These are phyloP conservation scores for Plemyria rubiginata DNA, from an alignment of 2,888 invertebrate species.

Conservation along the genomic window DNA sequence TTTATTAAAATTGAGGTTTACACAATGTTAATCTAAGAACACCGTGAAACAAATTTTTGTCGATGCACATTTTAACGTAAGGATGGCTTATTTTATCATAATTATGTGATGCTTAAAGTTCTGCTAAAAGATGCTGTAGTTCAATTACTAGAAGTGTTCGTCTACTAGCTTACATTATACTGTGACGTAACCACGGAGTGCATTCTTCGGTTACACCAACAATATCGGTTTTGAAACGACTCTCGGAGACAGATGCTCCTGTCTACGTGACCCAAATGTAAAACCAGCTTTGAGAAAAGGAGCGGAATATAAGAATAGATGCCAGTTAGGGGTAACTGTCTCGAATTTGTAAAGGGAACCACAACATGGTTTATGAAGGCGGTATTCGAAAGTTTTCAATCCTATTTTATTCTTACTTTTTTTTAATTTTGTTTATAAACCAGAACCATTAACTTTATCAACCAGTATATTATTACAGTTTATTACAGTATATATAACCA, in stretches of 20 bases:
- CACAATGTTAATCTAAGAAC: no score
- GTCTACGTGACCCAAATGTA: conserved; percentile 71
- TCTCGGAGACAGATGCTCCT: conserved; percentile 69
- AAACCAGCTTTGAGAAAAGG: conserved; percentile 58
- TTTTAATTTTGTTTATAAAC: no score
- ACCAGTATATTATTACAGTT: no score
- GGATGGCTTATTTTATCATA: no score
- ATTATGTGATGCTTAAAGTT: no score
- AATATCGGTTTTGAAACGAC: conserved; percentile 67
- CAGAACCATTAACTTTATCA: no score
- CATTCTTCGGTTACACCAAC: conserved; percentile 60
- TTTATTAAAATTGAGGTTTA: no score
- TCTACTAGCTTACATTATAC: conserved; percentile 15
- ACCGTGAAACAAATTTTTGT: no score
- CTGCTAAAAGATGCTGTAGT: no score
- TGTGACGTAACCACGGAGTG: conserved; percentile 39
- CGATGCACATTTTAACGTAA: no score
- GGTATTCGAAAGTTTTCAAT: neutral
- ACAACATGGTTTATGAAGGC: neutral
- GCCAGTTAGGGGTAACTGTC: conserved; percentile 37
- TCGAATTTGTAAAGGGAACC: conserved; percentile 28
- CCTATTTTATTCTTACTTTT: no score
- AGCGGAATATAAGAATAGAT: conserved; percentile 65
- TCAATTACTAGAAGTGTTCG: neutral
- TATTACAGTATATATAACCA: no score